Conservation (phyloP, 2,797 vertebrate genomes). For the Buceros bicornis region DNA sequence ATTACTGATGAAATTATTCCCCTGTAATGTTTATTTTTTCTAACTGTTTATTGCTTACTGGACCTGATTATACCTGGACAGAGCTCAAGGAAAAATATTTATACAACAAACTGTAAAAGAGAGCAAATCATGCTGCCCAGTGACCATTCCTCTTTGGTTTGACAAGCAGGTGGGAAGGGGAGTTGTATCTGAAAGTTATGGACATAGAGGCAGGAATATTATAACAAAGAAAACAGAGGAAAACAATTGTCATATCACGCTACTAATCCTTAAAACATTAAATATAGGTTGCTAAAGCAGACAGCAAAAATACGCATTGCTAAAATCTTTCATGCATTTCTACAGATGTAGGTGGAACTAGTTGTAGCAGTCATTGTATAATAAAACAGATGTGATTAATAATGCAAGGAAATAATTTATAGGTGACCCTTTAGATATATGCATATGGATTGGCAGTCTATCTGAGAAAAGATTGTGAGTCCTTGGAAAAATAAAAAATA, state of each 20-base stretch:
- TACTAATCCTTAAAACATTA: conserved; percentile 63
- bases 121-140: neutral
- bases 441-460: neutral
- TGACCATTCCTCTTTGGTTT: neutral
- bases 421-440: conserved; percentile 26
- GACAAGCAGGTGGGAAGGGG: conserved; percentile 17
- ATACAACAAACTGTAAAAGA: neutral
- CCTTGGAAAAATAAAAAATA: neutral
- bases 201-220: conserved; percentile 1
- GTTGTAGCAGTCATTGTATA: conserved; percentile 36
- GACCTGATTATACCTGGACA: neutral
- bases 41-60: neutral
- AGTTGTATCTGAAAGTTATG: conserved; percentile 37
- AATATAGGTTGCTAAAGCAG: conserved; percentile 68
- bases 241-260: conserved; percentile 64
- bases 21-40: neutral
- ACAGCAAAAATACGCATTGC: conserved; percentile 62
- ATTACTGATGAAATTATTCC: neutral
- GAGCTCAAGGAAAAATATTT: neutral
- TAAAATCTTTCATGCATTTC: conserved; percentile 66
- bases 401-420: conserved; percentile 65
- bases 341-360: conserved; percentile 54
- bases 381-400: conserved; percentile 43
- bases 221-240: conserved; percentile 49
- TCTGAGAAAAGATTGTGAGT: neutral